Base-by-base conservation (phyloP, 2,113 vertebrate genomes). In the Oostethus manadensis region DNA sequence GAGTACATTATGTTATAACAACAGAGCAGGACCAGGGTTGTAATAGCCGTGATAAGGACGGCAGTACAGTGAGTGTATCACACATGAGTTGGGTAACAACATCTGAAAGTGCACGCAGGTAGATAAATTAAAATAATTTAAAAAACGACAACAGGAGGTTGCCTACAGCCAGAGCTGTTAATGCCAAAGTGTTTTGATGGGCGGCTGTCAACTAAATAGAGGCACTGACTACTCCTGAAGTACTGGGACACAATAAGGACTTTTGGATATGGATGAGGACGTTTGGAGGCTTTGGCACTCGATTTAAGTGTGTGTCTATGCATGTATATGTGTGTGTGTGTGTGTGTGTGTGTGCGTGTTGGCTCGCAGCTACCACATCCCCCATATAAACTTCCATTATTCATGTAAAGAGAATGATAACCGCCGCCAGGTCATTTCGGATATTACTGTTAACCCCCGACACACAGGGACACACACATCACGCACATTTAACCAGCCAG, bases 361-460 rank as follows among this genome's bases (percentile, higher is more conserved):
- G 15, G 66, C 79, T 84, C 40, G 45, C 44, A 66, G 82, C 79
- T 60, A 80, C 79, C 78, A 77, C 77, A 68, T 76, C 71, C 72
- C 66, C 57, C 66, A 84, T 86, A 87, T 86, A 84, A 84, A 81
- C 69, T 82, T 88, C 79, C 82, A 88, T 89, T 87, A 87, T 88
- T 88, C 73, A 89, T 88, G 78, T 80, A 76, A 78, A 76, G 64
- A 54, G 81, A 83, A 82, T 84, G 76, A 81, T 82, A 80, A 77
- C 78, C 81, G 69, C 79, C 42, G 66, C 77, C 64, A 81, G 73
- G 81, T 85, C 77, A 22, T 77, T 63, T 79, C 62, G 42, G 77
- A 87, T 87, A 88, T 86, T 85, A 79, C 70, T 66, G 77, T 83
- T 82, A 84, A 85, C 80, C 82, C 82, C 77, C 86, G 51, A 23